These are phyloP conservation scores for Drosophila suboccidentalis DNA, from an alignment of 2,888 invertebrate species.

Conservation along the genomic window DNA sequence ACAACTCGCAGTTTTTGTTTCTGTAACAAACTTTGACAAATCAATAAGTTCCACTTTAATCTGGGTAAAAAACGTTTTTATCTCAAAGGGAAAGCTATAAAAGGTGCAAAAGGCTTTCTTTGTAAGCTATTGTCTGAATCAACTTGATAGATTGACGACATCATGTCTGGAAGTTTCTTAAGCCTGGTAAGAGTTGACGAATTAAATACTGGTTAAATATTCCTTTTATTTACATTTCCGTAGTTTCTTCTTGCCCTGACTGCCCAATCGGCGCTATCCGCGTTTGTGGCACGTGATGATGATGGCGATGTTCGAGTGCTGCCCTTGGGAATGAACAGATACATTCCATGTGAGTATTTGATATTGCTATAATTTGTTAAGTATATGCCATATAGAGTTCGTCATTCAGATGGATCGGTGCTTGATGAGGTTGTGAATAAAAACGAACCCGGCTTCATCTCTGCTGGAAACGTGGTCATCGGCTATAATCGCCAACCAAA, in stretches of 20 bases:
- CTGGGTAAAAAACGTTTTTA: too few relatives aligned
- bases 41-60: slow-evolving; percentile 17
- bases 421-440: slow-evolving; percentile 16
- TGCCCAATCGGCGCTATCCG: slow-evolving; percentile 5
- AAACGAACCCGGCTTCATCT: background rate
- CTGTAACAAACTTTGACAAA: slow-evolving; percentile 9
- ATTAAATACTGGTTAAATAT: background rate
- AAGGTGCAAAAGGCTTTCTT: slow-evolving; percentile 1
- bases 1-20: background rate
- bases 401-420: slow-evolving; percentile 10
- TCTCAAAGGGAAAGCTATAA: slow-evolving; percentile 17
- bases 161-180: slow-evolving; percentile 13
- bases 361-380: background rate
- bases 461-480: background rate
- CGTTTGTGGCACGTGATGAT: background rate
- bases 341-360: background rate
- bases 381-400: background rate
- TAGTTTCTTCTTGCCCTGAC: slow-evolving; percentile 14
- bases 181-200: slow-evolving; percentile 13
- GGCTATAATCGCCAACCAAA: background rate
- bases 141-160: background rate
- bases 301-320: background rate
- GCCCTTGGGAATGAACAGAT: background rate
- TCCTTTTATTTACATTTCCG: background rate
- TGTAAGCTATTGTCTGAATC: background rate